A percentile compares a stretch with the other conserved stretches of the same genome.
Conservation (phyloP, 2,888 invertebrate species). For the Linnaemya tessellans region DNA sequence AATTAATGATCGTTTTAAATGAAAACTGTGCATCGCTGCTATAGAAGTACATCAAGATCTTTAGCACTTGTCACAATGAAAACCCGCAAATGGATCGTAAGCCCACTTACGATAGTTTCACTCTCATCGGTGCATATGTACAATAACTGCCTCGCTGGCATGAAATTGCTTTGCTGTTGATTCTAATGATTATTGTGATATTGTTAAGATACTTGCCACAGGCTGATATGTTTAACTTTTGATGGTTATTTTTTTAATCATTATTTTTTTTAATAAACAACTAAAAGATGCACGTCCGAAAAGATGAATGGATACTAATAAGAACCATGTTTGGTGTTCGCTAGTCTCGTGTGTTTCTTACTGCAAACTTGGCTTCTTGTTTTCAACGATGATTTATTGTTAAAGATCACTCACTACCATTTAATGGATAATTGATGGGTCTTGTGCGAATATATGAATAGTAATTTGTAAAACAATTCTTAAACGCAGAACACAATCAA, state of each 20-base stretch:
- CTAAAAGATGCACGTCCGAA: neutral
- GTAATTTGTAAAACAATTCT: slow-evolving; percentile 57
- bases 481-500: slow-evolving; percentile 35
- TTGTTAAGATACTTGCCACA: slow-evolving; percentile 29
- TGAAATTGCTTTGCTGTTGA: neutral
- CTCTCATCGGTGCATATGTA: neutral
- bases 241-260: slow-evolving; percentile 13
- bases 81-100: too few relatives aligned
- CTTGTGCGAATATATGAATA: slow-evolving; percentile 51
- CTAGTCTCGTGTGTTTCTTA: neutral
- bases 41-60: too few relatives aligned
- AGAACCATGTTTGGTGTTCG: neutral
- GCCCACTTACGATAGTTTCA: neutral
- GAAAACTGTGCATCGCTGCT: too few relatives aligned
- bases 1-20: too few relatives aligned
- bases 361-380: slow-evolving; percentile 44
- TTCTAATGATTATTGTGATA: slow-evolving; percentile 12
- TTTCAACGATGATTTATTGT: slow-evolving; percentile 55
- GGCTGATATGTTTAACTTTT: slow-evolving; percentile 12
- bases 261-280: neutral
- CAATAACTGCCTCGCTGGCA: neutral
- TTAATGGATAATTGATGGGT: slow-evolving; percentile 64
- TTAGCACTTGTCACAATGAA: too few relatives aligned
- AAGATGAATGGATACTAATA: neutral
- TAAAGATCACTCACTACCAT: slow-evolving; percentile 60